phyloP scores from a whole-genome alignment of 2,888 invertebrate genomes.

The Plemyria rubiginata region DNA sequence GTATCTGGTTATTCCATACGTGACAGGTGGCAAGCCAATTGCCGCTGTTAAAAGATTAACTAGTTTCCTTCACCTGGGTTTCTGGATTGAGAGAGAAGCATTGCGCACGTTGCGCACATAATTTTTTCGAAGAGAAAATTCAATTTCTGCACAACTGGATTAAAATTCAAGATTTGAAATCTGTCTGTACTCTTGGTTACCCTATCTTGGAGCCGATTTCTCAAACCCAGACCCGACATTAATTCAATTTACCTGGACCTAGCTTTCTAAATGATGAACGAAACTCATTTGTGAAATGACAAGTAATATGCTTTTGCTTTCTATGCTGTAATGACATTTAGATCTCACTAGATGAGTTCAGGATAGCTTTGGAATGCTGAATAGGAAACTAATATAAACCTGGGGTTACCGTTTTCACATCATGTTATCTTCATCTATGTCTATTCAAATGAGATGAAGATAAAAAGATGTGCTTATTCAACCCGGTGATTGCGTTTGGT shows the following conservation, averaged over 20 bases:
- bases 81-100: no score
- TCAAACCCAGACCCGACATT: constrained; percentile 46
- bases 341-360: constrained; percentile 13
- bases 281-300: constrained; percentile 78
- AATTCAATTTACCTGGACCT: constrained; percentile 66
- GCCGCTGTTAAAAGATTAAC: no score
- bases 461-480: background rate
- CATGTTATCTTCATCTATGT: background rate
- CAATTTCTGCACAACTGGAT: no score
- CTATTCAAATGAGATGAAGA: background rate
- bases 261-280: constrained; percentile 80
- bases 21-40: no score
- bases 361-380: constrained; percentile 1
- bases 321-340: constrained; percentile 27
- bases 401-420: background rate
- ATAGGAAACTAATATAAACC: constrained; percentile 2
- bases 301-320: constrained; percentile 64
- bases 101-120: no score
- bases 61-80: no score
- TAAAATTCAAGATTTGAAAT: background rate
- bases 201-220: constrained; percentile 35
- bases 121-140: no score
- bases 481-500: background rate
- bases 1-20: no score
- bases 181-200: constrained; percentile 18